Base-by-base conservation (phyloP, 2,797 vertebrate species). In the Scolopax rusticola region DNA sequence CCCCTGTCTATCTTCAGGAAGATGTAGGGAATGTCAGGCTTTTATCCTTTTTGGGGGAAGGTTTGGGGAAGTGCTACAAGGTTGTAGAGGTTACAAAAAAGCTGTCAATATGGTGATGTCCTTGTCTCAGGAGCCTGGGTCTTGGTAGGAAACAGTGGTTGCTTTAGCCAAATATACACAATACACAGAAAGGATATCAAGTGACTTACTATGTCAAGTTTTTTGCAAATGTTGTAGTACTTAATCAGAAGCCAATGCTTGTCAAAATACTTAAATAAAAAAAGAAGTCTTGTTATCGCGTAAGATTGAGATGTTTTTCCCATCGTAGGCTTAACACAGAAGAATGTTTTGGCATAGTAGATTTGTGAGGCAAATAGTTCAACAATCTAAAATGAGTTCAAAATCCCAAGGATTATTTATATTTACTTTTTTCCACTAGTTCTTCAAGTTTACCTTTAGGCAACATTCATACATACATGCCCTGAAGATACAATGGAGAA, bases 231-330 rank as follows among this genome's bases (percentile, higher is more conserved):
- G 21, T 88, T 84, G 40, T 90, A 83, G 80, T 68, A 63, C 23
- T 73, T 87, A 68, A 80, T 60, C 45, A 74, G 88, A 90, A 84
- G 48, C 33, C 87, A 94, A 7, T 8, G 43, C 48, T 95, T 95
- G 77, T 87, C 23, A 89, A 84, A 95, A 92, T 75, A 64, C 54
- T 61, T 69, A 16, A 81, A 81, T 30, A 5, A 5, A 13, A 80
- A n/a, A 60, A 53, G 40, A 92, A 36, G 4, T 57, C 59, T 69
- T 54, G 28, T 36, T 87, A 51, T 43, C 54, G 27, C 3, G 0
- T 21, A 40, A 86, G 50, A 65, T 36, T 36, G 61, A 64, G 45
- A n/a, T 54, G 7, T 1, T 36, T 95, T 84, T 59, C 71, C 82
- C 51, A 70, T 96, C 51, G 1, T 61, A 48, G 77, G 25, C 56